A percentile compares a stretch with the other conserved stretches of the same genome.
Evolutionary conservation across 2,888 invertebrate species (phyloP).

Genomic region (Xestia ashworthii): DNA sequence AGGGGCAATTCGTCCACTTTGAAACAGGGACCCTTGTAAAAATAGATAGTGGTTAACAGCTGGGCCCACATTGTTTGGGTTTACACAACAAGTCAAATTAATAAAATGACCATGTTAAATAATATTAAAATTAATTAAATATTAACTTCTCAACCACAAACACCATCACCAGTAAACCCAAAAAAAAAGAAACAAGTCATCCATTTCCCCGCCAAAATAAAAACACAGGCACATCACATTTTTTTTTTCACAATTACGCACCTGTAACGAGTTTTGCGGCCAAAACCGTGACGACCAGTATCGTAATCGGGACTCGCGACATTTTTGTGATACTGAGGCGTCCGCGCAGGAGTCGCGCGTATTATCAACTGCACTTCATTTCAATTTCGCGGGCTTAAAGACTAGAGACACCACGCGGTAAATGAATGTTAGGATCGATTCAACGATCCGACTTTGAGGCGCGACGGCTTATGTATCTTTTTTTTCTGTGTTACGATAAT

Average conservation of each 20-base stretch:
- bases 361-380: conserved; percentile 73
- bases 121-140: neutral
- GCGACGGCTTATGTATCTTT: neutral
- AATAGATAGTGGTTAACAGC: too few relatives aligned
- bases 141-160: conserved; percentile 3
- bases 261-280: conserved; percentile 69
- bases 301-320: conserved; percentile 70
- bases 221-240: conserved; percentile 49
- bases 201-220: conserved; percentile 1
- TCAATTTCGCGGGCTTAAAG: conserved; percentile 61
- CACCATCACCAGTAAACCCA: neutral
- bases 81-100: neutral
- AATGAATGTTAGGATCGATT: conserved; percentile 38
- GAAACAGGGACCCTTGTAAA: too few relatives aligned
- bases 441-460: conserved; percentile 18
- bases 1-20: too few relatives aligned
- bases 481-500: neutral
- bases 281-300: conserved; percentile 66
- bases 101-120: neutral
- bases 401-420: conserved; percentile 52
- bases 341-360: conserved; percentile 70
- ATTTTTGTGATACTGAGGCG: conserved; percentile 73
- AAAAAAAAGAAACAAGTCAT: neutral
- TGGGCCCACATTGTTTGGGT: too few relatives aligned
- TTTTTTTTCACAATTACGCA: conserved; percentile 66